Conservation (phyloP, 1,140 invertebrate genomes). For the Melitaea cinxia region DNA sequence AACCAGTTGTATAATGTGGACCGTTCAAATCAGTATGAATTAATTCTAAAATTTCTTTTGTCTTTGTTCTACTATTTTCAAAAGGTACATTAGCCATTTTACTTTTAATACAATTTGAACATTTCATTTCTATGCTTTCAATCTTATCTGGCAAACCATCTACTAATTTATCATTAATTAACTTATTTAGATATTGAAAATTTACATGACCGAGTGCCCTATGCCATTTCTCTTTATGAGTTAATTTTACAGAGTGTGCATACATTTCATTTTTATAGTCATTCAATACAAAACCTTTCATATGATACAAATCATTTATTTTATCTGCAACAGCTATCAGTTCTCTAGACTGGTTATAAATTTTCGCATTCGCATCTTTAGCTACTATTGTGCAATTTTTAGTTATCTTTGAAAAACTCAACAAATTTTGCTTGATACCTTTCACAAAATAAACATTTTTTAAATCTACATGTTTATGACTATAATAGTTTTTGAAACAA, state of each 20-base stretch:
- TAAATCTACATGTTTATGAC: no score
- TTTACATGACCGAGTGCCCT: not conserved
- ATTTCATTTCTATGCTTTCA: conserved; percentile 49
- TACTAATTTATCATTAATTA: no score
- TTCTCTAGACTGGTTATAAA: no score
- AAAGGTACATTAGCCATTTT: conserved; percentile 60
- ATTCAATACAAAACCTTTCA: no score
- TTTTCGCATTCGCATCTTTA: no score
- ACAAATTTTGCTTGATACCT: no score
- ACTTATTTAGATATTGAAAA: conserved; percentile 16
- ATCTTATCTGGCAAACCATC: conserved; percentile 50
- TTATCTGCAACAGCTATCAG: no score
- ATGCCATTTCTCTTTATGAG: conserved; percentile 31
- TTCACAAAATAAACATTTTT: no score
- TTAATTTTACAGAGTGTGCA: conserved; percentile 43
- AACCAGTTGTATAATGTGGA: conserved; percentile 52
- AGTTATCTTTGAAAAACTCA: no score
- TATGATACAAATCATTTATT: no score
- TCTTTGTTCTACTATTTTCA: conserved; percentile 59
- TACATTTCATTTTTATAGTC: conserved; percentile 39
- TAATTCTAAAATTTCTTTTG: conserved; percentile 51
- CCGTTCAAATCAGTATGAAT: conserved; percentile 35
- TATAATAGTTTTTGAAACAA: no score
- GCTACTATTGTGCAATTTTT: no score
- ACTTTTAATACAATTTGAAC: conserved; percentile 49